Evolutionary conservation across 2,888 invertebrate species (phyloP), one percentile per base, ranked within the genome.

Genomic region (Vesta saturnalis): DNA sequence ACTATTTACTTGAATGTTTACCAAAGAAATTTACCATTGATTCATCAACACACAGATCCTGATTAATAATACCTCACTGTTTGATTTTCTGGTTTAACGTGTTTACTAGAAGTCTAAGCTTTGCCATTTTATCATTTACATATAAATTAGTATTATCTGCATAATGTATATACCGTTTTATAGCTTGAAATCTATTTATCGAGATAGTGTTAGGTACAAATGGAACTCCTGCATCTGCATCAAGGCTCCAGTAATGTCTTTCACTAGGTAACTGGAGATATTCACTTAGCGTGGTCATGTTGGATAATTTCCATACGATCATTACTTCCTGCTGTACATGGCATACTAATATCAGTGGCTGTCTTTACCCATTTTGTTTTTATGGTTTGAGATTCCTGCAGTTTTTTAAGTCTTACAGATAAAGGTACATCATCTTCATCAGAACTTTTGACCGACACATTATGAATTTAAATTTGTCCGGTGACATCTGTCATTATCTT

Each of bases 231-330:
- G 77, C 67, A 75, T 80, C 78, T 70, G 76, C 76, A 71, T 77
- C 77, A 57, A 76, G 67, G 67, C 73, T 73, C 79, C 78, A 80
- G 71, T 79, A 80, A 58, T 70, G 66, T 64, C 77, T 69, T 70
- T 80, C 77, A 54, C 73, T 63, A 55, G 77, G 78, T 68, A 79
- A 8, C 23, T 23, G 4, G 23, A 5, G 23, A 23, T 23, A 23
- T 3, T 8, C 23, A 23, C 23, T 23, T 23, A 23, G 23, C 23
- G 23, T 5, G 23, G 8, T 23, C 23, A 23, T 23, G 23, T 23
- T 8, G 23, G 23, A 23, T 23, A 23, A 23, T 23, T 23, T 23
- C 23, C 23, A 23, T 23, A 23, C 23, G 23, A 23, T 23, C 23
- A 23, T 23, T 23, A 23, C 23, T 23, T 23, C 23, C 23, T 23